Evolutionary conservation across 1,140 invertebrate genomes (phyloP), one percentile per base, ranked within the genome.

Genomic region (Trypoxylus dichotomus): DNA sequence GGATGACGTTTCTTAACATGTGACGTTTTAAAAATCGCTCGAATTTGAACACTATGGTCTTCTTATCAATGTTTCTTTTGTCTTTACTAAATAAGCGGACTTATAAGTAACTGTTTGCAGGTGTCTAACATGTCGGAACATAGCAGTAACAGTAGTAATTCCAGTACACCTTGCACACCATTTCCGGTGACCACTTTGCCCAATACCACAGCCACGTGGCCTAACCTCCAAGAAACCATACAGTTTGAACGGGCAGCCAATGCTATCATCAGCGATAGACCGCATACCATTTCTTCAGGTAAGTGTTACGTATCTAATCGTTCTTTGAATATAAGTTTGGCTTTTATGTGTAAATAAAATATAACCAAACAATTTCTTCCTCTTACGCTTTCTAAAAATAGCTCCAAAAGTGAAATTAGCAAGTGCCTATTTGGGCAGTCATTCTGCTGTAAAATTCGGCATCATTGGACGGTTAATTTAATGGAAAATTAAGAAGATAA

Each of bases 271-370:
- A 92, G 90, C 76, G 94, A 95, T 80, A 89, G 96, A 79, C 96
- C 96, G 15, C 96, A 98, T 84, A 98, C 96, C 2, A 97, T 97
- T 82, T 97, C 96, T 2, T 92, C 95, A 78, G 92, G 92, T 92
- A 86, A 81, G 77, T 75, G 3, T 74, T 74, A 6, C 10, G 27
- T 6, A 63, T 63, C 3, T 21, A 60, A 27, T 5, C 15, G 7
- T 58, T 58, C 21, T 7, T 21, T n/a, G n/a, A 19, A 21, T 8
- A 5, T 58, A 58, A 58, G 15, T 58, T 5, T 37, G 32, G 29
- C 32, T 5, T 58, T 8, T 19, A 8, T 29, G 25, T 68, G 60
- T 29, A 37, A 37, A 37, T 7, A 5, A 37, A 37, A 37, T 37
- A 37, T 37, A 37, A 37, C 32, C 0, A 37, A 37, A 37, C 32